Percentiles rank a stretch among this genome's conserved stretches.
Evolutionary conservation across 2,113 vertebrate species (phyloP).

Genomic region (Castor canadensis): DNA sequence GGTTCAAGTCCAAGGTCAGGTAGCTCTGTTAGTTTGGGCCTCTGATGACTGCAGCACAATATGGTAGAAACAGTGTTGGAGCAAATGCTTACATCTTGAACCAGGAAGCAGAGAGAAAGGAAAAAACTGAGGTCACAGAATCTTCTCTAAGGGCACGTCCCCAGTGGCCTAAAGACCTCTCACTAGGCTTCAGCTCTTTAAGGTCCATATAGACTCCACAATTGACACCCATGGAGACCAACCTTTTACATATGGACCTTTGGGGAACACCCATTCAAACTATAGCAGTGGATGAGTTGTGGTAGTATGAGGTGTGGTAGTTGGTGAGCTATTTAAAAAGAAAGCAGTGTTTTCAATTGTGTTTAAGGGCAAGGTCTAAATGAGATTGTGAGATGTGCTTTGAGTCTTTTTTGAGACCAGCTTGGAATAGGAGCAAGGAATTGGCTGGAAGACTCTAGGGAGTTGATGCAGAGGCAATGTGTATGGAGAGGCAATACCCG

Average conservation of each 20-base stretch:
- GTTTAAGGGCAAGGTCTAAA: background rate
- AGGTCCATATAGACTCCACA: background rate
- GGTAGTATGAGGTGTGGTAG: background rate
- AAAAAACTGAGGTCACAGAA: background rate
- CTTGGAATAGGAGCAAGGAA: background rate
- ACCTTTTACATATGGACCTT: background rate
- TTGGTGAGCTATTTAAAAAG: background rate
- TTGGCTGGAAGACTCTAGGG: rapidly evolving
- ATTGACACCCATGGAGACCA: too few species aligned
- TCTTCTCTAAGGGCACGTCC: background rate
- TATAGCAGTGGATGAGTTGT: background rate
- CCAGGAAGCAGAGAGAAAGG: background rate
- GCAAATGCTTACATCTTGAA: too few species aligned
- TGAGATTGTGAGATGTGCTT: background rate
- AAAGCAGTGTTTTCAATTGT: background rate
- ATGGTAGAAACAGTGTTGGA: background rate
- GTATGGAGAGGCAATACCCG: background rate
- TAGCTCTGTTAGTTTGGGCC: background rate
- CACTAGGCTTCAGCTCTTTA: too few species aligned
- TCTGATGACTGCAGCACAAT: background rate
- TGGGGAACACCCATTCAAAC: background rate
- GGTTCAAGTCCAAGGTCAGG: background rate
- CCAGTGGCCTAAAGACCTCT: background rate
- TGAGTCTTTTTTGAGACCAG: background rate
- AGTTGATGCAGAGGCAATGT: background rate